Evolutionary conservation across 2,113 vertebrate species (phyloP).

Genomic region (Thalassarche chlororhynchos): DNA sequence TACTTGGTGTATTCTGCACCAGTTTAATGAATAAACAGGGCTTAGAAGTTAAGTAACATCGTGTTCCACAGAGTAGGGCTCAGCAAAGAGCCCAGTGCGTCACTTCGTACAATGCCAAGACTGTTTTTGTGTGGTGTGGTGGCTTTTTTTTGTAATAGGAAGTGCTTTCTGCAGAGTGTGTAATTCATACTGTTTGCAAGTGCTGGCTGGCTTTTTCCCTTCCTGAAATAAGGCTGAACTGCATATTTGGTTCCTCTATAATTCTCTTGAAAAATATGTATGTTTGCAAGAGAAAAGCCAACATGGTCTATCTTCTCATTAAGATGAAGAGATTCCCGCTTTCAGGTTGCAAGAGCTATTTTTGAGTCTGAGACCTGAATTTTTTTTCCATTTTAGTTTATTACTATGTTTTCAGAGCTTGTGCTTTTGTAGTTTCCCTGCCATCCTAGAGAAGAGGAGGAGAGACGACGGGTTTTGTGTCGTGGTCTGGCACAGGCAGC

Average conservation of each 20-base stretch:
- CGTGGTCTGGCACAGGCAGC: fast-evolving
- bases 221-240: background rate
- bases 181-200: background rate
- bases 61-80: background rate
- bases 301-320: fast-evolving
- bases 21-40: background rate
- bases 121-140: background rate
- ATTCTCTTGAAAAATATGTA: background rate
- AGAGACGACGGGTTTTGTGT: background rate
- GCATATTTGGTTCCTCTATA: background rate
- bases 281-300: background rate
- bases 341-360: background rate
- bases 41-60: background rate
- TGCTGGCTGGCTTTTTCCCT: background rate
- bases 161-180: constrained; percentile 38
- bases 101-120: background rate
- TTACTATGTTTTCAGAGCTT: background rate
- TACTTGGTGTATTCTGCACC: background rate
- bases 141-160: background rate
- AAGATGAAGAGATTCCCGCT: background rate
- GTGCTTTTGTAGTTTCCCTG: background rate
- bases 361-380: background rate
- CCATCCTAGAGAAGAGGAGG: background rate
- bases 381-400: background rate
- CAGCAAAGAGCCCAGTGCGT: background rate